Conservation (phyloP, 2,113 vertebrate species). For the Myrmophylax atrothorax region DNA sequence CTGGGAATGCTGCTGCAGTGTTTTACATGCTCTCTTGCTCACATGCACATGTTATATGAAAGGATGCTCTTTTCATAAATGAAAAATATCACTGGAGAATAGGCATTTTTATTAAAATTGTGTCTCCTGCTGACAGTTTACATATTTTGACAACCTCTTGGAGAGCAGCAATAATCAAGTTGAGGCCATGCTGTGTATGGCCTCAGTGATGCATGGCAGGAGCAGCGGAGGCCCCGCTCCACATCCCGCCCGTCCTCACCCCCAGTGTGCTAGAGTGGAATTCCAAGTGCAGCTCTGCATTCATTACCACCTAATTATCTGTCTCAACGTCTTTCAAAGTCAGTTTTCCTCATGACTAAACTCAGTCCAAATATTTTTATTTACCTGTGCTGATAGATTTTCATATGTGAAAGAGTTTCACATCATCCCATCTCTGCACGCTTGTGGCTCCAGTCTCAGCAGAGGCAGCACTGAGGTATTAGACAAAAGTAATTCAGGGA, state of each 20-base stretch:
- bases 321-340: slow-evolving; percentile 49
- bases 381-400: slow-evolving; percentile 60
- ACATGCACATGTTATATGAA: background rate
- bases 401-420: background rate
- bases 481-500: background rate
- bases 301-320: slow-evolving; percentile 72
- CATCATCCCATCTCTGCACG: background rate
- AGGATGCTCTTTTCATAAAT: background rate
- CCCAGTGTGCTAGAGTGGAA: slow-evolving; percentile 67
- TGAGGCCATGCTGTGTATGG: slow-evolving; percentile 28
- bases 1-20: background rate
- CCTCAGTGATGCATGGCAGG: slow-evolving; percentile 63
- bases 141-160: slow-evolving; percentile 59
- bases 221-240: background rate
- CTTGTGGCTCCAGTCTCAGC: background rate
- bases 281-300: slow-evolving; percentile 50
- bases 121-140: slow-evolving; percentile 54
- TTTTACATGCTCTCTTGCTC: slow-evolving; percentile 34
- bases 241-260: background rate
- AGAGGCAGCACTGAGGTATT: background rate
- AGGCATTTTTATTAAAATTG: slow-evolving; percentile 64
- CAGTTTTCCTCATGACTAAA: slow-evolving; percentile 35
- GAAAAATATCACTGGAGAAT: slow-evolving; percentile 37
- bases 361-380: slow-evolving; percentile 58
- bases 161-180: slow-evolving; percentile 41